phyloP scores from a whole-genome alignment of 2,113 vertebrate genomes.

The Terrapene triunguis region DNA sequence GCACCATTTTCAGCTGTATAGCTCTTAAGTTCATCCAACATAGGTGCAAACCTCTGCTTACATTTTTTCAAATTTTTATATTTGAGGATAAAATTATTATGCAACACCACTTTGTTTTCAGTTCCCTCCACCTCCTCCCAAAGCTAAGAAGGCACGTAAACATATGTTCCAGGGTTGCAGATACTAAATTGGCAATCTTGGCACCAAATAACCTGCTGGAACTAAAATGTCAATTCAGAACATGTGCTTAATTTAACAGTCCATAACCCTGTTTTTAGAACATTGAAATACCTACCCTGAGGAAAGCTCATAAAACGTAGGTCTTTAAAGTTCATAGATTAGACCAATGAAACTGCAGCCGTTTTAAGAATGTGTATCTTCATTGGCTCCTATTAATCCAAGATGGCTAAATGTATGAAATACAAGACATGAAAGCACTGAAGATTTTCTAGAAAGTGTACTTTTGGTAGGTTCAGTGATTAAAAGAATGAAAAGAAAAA shows the following conservation, averaged over 20 bases:
- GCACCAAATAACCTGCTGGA: slow-evolving; percentile 71
- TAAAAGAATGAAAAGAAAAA: slow-evolving; percentile 34
- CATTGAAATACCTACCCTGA: slow-evolving; percentile 66
- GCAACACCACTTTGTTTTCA: slow-evolving; percentile 57
- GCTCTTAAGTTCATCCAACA: slow-evolving; percentile 29
- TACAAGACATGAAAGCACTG: not conserved
- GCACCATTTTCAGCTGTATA: slow-evolving; percentile 1
- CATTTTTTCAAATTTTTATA: slow-evolving; percentile 29
- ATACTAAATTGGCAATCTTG: slow-evolving; percentile 74
- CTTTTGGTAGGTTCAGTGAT: slow-evolving; percentile 44
- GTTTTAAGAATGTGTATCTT: slow-evolving; percentile 43
- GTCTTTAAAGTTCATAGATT: slow-evolving; percentile 72
- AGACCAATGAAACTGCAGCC: slow-evolving; percentile 31
- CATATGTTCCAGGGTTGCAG: slow-evolving; percentile 63
- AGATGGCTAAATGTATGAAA: slow-evolving; percentile 41
- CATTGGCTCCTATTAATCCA: slow-evolving; percentile 58
- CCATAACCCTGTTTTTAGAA: slow-evolving; percentile 73
- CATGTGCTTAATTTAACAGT: slow-evolving; percentile 76
- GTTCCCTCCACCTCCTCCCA: slow-evolving; percentile 43
- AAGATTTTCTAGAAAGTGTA: not conserved
- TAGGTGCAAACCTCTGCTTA: slow-evolving; percentile 6
- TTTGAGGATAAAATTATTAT: slow-evolving; percentile 53
- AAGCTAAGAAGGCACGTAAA: slow-evolving; percentile 64
- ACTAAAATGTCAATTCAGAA: slow-evolving; percentile 74
- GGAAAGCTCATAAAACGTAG: slow-evolving; percentile 66